Percentiles rank a stretch among this genome's conserved stretches.
phyloP scores from a whole-genome alignment of 2,888 invertebrate genomes.

The Agonopterix alstromeriana region DNA sequence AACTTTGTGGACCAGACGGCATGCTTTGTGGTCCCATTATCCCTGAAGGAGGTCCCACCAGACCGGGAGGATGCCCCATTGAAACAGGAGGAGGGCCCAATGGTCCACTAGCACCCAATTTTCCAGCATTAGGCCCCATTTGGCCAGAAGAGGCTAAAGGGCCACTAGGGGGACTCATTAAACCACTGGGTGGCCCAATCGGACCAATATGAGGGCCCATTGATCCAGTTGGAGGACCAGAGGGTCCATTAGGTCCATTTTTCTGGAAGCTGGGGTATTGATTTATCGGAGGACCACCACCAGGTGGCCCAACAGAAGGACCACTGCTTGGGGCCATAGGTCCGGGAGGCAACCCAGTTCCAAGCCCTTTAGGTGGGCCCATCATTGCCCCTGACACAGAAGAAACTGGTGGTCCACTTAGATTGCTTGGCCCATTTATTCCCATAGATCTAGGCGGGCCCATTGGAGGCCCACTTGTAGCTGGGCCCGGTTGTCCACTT shows the following conservation, averaged over 20 bases:
- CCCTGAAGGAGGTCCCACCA: constrained; percentile 6
- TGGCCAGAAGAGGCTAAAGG: not conserved
- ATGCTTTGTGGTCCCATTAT: not conserved
- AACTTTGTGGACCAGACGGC: not conserved
- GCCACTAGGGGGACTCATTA: not conserved
- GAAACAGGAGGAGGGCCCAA: constrained; percentile 14
- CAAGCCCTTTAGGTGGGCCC: constrained; percentile 3
- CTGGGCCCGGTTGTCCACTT: constrained; percentile 4
- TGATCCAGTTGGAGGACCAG: constrained; percentile 14
- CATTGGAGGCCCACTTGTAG: constrained; percentile 11
- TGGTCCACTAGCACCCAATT: constrained; percentile 21
- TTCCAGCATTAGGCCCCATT: too few species aligned
- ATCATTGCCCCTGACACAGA: constrained; percentile 15
- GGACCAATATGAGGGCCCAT: constrained; percentile 12
- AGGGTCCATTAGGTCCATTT: constrained; percentile 29
- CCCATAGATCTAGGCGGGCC: constrained; percentile 20
- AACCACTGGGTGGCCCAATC: constrained; percentile 7
- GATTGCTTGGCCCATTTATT: constrained; percentile 32
- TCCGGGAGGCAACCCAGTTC: not conserved
- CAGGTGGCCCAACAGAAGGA: constrained; percentile 7
- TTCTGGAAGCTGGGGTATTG: constrained; percentile 28
- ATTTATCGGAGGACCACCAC: constrained; percentile 9
- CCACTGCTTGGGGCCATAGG: not conserved
- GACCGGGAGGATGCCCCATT: constrained; percentile 11
- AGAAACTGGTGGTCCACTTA: constrained; percentile 14